Percentiles rank a stretch among this genome's conserved stretches.
Conservation (phyloP, 2,113 vertebrate genomes). For the Pica pica region DNA sequence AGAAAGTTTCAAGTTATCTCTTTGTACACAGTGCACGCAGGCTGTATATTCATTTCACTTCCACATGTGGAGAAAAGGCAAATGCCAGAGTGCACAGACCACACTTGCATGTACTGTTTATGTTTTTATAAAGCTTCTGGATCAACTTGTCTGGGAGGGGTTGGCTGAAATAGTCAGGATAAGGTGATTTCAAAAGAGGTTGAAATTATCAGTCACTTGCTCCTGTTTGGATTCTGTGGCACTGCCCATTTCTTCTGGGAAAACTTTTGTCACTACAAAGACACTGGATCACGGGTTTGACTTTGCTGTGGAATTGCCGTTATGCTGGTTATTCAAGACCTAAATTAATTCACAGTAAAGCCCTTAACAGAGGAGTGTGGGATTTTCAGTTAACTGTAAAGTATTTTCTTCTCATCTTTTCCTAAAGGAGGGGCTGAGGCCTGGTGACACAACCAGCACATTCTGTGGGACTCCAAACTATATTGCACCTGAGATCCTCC, state of each 20-base stretch:
- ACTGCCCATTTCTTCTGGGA: not conserved
- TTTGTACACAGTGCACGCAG: not conserved
- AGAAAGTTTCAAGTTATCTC: not conserved
- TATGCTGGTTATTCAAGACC: not conserved
- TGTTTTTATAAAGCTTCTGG: not conserved
- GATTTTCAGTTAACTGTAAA: not conserved
- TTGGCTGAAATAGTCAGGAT: not conserved
- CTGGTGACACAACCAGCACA: slow-evolving; percentile 97
- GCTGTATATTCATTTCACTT: not conserved
- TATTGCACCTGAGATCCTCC: slow-evolving; percentile 95
- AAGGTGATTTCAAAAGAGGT: not conserved
- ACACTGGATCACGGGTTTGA: not conserved
- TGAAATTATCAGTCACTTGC: not conserved
- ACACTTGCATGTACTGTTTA: too few species aligned
- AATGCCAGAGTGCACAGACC: not conserved
- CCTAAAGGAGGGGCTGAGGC: slow-evolving; percentile 92
- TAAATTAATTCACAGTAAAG: not conserved
- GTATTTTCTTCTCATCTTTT: not conserved
- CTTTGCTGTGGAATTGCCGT: not conserved
- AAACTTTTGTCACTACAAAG: not conserved
- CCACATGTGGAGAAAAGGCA: not conserved
- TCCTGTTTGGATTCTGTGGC: not conserved
- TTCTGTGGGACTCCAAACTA: slow-evolving; percentile 99
- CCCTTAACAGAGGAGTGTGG: not conserved
- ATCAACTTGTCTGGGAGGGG: not conserved